Conservation (phyloP, 2,113 vertebrate species). For the Ibidorhyncha struthersii region DNA sequence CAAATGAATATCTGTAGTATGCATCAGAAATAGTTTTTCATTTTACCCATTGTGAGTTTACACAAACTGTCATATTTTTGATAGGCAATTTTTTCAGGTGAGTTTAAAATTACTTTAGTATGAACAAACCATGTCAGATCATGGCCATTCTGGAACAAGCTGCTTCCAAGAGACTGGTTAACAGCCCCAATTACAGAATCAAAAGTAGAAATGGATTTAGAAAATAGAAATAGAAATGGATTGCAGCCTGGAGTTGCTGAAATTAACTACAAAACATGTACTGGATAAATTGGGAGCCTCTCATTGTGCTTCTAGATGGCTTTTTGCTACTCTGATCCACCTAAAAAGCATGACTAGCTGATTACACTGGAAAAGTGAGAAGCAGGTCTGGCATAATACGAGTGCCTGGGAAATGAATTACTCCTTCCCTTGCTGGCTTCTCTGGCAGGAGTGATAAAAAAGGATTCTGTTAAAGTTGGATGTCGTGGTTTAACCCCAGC, state of each 20-base stretch:
- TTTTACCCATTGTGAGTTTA: background rate
- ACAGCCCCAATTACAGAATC: background rate
- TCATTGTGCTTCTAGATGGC: background rate
- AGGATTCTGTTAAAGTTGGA: background rate
- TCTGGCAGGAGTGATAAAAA: background rate
- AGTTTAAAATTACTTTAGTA: background rate
- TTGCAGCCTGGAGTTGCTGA: background rate
- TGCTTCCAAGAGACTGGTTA: background rate
- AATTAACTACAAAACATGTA: background rate
- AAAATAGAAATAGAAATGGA: background rate
- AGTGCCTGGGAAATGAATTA: background rate
- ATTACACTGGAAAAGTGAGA: background rate
- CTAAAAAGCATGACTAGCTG: background rate
- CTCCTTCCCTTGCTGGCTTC: background rate
- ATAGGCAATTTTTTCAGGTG: background rate
- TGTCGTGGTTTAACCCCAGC: background rate
- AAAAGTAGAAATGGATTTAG: background rate
- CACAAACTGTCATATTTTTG: background rate
- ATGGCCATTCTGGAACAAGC: background rate
- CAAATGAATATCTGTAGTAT: fast-evolving
- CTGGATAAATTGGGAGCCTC: background rate
- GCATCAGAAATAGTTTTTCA: background rate
- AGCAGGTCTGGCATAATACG: background rate
- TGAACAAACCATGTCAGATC: background rate
- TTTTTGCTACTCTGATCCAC: background rate